Percentiles rank a stretch among this genome's conserved stretches.
These are phyloP conservation scores for Microhierax caerulescens DNA, from an alignment of 2,797 vertebrate species.

Conservation along the genomic window DNA sequence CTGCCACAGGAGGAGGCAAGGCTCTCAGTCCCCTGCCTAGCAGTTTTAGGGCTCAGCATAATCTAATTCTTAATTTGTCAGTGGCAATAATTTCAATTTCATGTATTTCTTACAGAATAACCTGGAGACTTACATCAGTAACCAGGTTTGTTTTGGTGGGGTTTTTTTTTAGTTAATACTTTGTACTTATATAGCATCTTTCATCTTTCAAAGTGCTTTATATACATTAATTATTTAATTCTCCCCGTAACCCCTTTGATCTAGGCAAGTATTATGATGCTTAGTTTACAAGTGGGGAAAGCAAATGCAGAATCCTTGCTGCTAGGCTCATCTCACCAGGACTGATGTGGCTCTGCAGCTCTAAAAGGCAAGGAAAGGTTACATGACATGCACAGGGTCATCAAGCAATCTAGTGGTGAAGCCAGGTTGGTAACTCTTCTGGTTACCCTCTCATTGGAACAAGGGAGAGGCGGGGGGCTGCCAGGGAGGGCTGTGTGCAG, in stretches of 20 bases:
- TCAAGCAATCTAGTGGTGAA: background rate
- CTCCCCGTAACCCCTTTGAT: slow-evolving; percentile 36
- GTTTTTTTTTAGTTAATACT: background rate
- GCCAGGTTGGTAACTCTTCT: background rate
- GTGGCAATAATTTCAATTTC: background rate
- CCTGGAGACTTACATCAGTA: background rate
- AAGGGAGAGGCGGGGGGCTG: background rate
- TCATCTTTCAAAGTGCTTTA: slow-evolving; percentile 66
- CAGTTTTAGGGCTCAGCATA: background rate
- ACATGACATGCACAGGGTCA: background rate
- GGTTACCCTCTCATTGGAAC: background rate
- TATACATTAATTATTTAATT: slow-evolving; percentile 62
- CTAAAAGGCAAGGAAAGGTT: background rate
- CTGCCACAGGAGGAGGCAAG: background rate
- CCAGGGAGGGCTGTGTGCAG: background rate
- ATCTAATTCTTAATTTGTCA: background rate
- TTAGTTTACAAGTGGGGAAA: slow-evolving; percentile 34
- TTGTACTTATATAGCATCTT: slow-evolving; percentile 60
- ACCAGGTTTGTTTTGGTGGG: background rate
- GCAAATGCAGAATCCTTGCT: background rate
- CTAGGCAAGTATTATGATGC: slow-evolving; percentile 19
- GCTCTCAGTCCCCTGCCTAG: background rate
- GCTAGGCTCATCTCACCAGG: background rate
- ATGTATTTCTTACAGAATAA: background rate
- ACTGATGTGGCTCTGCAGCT: fast-evolving